Evolutionary conservation across 2,888 invertebrate genomes (phyloP).

Genomic region (Lepeophtheirus nordmannii): DNA sequence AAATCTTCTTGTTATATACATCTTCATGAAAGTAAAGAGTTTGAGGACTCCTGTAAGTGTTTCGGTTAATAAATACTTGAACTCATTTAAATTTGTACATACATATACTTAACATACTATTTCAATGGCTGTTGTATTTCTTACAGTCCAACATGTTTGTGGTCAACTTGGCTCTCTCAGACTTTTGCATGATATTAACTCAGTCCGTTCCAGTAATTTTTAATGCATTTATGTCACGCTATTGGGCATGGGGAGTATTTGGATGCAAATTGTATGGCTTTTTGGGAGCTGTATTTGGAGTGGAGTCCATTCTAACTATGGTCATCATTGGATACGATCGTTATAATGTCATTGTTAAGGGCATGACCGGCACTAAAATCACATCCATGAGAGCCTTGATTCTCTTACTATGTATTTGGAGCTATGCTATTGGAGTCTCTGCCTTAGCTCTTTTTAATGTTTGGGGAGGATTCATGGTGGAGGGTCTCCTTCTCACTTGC

Average conservation of each 20-base stretch:
- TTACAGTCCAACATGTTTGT: constrained; percentile 61
- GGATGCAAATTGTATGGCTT: constrained; percentile 35
- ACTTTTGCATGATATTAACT: constrained; percentile 70
- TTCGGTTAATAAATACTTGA: not conserved
- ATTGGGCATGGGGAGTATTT: constrained; percentile 32
- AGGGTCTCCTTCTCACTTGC: constrained; percentile 28
- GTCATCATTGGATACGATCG: constrained; percentile 35
- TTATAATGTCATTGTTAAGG: constrained; percentile 36
- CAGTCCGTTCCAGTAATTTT: constrained; percentile 69
- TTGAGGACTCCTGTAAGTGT: constrained; percentile 37
- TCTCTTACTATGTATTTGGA: constrained; percentile 35
- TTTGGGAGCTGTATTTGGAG: constrained; percentile 35
- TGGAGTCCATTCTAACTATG: constrained; percentile 36
- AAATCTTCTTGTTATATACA: constrained; percentile 18
- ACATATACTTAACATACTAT: not conserved
- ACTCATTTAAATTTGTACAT: not conserved
- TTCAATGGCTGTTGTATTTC: too few relatives aligned
- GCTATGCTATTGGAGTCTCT: constrained; percentile 33
- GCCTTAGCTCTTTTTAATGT: constrained; percentile 35
- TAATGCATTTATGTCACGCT: constrained; percentile 36
- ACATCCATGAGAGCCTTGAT: constrained; percentile 32
- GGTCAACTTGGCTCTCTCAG: constrained; percentile 77
- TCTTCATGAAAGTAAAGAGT: constrained; percentile 13
- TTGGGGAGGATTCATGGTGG: constrained; percentile 25
- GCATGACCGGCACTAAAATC: constrained; percentile 33